Base-by-base conservation (phyloP, 2,113 vertebrate genomes). In the Rhodinocichla rosea region DNA sequence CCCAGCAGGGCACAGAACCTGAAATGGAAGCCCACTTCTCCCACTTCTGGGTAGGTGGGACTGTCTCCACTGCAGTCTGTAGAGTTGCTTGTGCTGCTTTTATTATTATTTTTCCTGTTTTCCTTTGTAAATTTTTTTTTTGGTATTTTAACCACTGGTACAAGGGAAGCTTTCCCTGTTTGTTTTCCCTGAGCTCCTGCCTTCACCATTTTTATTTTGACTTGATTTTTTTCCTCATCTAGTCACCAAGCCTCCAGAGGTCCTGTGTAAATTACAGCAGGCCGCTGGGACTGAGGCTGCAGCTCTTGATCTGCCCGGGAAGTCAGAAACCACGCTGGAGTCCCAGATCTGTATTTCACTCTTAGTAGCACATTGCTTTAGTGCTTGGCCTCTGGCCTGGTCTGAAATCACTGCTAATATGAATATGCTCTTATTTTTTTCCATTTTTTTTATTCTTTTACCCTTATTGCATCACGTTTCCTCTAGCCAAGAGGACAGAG, bases 401-500 rank as follows among this genome's bases (percentile, higher is more conserved):
- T 95, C 78, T 96, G 81, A 92, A 95, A 87, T 95, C 26, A 84
- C 74, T 97, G 82, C 93, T 97, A 95, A 96, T 84, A 80, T 83
- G 79, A 97, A 95, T 91, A 77, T 97, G 90, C 93, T 97, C 92
- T 97, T 95, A 7, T 97, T 94, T 94, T 96, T 93, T 89, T 20
- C 7, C 30, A 17, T 67, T 92, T 95, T 93, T 96, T 89, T 95
- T 87, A 92, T 95, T 90, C 91, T 87, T 96, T 96, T 74, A 94
- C 90, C 73, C 63, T 94, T 95, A 86, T 89, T 97, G 97, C 97
- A 94, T 97, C 95, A 97, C 95, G 75, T 97, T 96, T 97, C 97
- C 97, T 97, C 97, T 97, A 97, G 97, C 95, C 97, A 92, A 97
- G 96, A 97, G 97, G 97, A 97, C 94, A 96, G 97, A 97, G 55